Base-by-base conservation (phyloP, 2,888 invertebrate genomes). In the Orthosia gothica region DNA sequence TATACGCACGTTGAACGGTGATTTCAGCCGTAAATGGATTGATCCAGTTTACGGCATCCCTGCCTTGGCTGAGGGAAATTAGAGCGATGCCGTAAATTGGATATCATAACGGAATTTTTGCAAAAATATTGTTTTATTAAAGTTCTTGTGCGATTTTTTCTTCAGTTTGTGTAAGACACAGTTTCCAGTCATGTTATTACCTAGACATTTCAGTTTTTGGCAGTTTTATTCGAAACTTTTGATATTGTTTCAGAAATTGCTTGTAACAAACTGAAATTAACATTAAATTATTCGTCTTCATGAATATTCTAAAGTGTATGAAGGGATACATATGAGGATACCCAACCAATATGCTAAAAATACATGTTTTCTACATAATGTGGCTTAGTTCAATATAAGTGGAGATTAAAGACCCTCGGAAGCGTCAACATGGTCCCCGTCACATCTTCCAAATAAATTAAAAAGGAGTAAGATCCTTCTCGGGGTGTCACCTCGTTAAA, bases 21-120 rank as follows among this genome's bases (percentile, higher is more conserved):
- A 93, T 93, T 92, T 91, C 85, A 88, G 88, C 87, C 89, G 90
- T 92, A 90, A 93, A 93, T 91, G 89, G 90, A 92, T 93, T 92
- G 93, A 92, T 91, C 91, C 90, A 88, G 92, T 93, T 93, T 92
- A 92, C 86, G 83, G 84, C 88, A 89, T 68, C 87, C 77, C 79
- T 79, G 63, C 64, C 64, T 73, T n/a, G 55, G 73, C 71, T 81
- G 47, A 74, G 72, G 79, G 55, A 82, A 87, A 88, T 89, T 83
- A 81, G 75, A 81, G 73, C 76, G 82, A 74, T 78, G 67, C 74
- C 62, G 69, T 76, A 81, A 78, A 76, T 66, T 52, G 78, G 52
- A 67, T 76, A 59, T 70, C 26, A 67, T 58, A 76, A n/a, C 54
- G 50, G 18, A 16, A 3, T 74, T 72, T 72, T 74, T 55, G 15